Evolutionary conservation across 2,113 vertebrate species (phyloP).

Genomic region (Petroica traversi): DNA sequence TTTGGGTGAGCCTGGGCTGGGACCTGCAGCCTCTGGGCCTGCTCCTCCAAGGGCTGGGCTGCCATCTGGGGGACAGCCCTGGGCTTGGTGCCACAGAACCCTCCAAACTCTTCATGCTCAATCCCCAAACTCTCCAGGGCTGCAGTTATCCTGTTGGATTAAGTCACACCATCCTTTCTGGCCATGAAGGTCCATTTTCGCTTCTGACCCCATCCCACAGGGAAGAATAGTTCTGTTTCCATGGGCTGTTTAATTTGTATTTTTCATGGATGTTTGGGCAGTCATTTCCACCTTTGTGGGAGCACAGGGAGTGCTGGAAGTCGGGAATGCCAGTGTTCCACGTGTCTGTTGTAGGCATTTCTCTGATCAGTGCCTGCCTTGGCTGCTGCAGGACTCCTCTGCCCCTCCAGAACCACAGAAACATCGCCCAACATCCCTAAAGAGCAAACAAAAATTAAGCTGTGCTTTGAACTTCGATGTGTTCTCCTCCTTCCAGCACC

Average conservation of each 20-base stretch:
- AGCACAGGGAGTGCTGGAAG: background rate
- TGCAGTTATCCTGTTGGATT: background rate
- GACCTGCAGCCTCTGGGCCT: background rate
- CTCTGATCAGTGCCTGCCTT: background rate
- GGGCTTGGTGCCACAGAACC: background rate
- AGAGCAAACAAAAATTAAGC: background rate
- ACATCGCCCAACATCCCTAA: background rate
- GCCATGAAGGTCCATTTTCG: background rate
- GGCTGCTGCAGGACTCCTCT: background rate
- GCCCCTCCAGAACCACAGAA: background rate
- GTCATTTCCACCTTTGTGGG: background rate
- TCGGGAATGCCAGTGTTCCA: background rate
- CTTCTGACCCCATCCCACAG: background rate
- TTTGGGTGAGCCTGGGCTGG: background rate
- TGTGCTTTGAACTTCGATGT: background rate
- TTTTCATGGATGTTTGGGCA: background rate
- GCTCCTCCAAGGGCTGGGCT: background rate
- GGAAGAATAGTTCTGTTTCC: background rate
- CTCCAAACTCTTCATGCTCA: background rate
- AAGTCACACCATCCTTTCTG: background rate
- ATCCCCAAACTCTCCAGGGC: background rate
- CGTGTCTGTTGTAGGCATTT: background rate
- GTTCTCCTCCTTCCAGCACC: background rate
- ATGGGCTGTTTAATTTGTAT: background rate
- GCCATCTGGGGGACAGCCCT: background rate